Conservation (phyloP, 1,140 invertebrate species). For the Anastrepha obliqua region DNA sequence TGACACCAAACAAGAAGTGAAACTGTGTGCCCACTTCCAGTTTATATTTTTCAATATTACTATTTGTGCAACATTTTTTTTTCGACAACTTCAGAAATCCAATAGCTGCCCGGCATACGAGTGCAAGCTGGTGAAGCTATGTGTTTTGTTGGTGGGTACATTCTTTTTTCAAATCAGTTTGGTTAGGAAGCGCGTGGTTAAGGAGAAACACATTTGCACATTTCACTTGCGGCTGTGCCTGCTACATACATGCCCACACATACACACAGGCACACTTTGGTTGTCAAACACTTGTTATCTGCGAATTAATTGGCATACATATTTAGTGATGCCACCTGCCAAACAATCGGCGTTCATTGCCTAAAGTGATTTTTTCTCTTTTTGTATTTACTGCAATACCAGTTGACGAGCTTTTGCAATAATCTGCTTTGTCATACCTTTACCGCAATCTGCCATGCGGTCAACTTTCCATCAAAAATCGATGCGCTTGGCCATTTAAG, state of each 20-base stretch:
- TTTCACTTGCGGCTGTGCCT: slow-evolving; percentile 7
- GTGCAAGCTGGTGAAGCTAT: not conserved
- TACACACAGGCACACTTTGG: not conserved
- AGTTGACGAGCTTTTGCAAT: not conserved
- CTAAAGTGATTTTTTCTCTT: slow-evolving; percentile 7
- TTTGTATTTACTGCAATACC: not conserved
- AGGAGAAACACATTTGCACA: not conserved
- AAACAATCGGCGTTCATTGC: not conserved
- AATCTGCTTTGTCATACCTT: not conserved
- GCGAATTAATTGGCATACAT: slow-evolving; percentile 12
- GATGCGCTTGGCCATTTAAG: not conserved
- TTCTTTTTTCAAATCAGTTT: not conserved
- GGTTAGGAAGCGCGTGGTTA: not conserved
- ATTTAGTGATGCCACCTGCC: not conserved
- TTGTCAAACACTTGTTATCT: slow-evolving; percentile 6
- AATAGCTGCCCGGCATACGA: not conserved
- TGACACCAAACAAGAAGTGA: slow-evolving; percentile 12
- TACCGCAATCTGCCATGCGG: not conserved
- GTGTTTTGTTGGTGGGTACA: slow-evolving; percentile 11
- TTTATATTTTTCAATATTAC: not conserved
- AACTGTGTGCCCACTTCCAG: slow-evolving; percentile 24
- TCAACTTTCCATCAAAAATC: slow-evolving; percentile 36
- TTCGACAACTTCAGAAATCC: not conserved
- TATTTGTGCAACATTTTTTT: not conserved
- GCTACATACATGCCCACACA: not conserved